Conservation (phyloP, 2,888 invertebrate species). For the Nephrotoma guestfalica region DNA sequence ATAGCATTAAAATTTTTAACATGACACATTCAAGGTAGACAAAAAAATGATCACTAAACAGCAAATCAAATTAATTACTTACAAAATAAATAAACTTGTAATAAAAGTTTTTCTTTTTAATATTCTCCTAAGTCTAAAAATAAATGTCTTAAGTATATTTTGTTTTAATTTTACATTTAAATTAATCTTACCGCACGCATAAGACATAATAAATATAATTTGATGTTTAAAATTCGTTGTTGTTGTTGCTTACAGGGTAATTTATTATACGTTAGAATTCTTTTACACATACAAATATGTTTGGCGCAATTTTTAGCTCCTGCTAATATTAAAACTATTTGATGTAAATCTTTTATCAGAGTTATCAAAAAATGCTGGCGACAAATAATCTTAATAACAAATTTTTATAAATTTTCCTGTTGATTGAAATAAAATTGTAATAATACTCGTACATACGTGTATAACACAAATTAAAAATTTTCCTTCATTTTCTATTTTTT, state of each 20-base stretch:
- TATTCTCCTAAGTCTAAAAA: not conserved
- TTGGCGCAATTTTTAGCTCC: not conserved
- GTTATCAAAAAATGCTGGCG: not conserved
- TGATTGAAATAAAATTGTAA: not conserved
- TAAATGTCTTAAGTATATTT: not conserved
- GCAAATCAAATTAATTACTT: not conserved
- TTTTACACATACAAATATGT: not conserved
- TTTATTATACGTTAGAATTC: not conserved
- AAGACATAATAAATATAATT: not conserved
- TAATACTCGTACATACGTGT: no score
- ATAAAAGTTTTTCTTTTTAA: not conserved
- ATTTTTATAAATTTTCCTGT: not conserved
- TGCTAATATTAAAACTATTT: not conserved
- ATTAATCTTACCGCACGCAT: not conserved
- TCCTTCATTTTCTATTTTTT: not conserved
- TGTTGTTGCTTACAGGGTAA: no score
- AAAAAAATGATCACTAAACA: not conserved
- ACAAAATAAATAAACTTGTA: not conserved
- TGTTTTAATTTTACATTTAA: not conserved
- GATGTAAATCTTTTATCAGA: not conserved
- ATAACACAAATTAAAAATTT: not conserved
- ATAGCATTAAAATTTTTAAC: not conserved
- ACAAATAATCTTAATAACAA: not conserved
- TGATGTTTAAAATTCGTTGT: not conserved
- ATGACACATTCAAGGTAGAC: not conserved